Evolutionary conservation across 2,113 vertebrate genomes (phyloP).

Genomic region (Lamprotornis superbus): DNA sequence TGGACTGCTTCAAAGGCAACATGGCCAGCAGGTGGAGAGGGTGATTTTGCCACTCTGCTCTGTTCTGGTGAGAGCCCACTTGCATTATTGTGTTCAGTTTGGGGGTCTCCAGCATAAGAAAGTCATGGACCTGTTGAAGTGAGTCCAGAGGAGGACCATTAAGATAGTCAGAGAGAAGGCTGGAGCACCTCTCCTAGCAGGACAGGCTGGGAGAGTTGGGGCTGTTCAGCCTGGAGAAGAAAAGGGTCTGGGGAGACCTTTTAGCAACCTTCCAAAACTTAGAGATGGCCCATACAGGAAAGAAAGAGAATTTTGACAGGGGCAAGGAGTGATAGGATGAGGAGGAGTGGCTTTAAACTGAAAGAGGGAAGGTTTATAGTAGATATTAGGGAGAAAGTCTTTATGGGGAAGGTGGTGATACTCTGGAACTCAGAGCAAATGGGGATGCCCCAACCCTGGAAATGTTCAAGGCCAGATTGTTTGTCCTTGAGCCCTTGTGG

Average conservation of each 20-base stretch:
- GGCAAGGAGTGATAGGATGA: too few relatives aligned
- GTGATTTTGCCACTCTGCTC: background rate
- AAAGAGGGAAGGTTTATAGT: background rate
- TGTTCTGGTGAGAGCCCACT: background rate
- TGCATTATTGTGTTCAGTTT: background rate
- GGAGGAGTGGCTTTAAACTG: background rate
- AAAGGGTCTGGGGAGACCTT: background rate
- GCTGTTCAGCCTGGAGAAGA: background rate
- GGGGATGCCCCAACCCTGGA: background rate
- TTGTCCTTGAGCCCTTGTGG: background rate
- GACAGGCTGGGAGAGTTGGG: background rate
- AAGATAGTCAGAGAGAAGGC: background rate
- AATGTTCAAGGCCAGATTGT: background rate
- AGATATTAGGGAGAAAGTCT: background rate
- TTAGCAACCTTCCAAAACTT: background rate
- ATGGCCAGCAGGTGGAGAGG: background rate
- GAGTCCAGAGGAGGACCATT: background rate
- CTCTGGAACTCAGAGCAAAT: background rate
- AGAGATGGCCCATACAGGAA: background rate
- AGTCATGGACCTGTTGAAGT: background rate
- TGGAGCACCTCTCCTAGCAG: background rate
- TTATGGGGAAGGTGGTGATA: background rate
- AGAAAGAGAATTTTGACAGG: background rate
- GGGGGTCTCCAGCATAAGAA: background rate
- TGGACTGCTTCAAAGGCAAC: background rate